Conservation (phyloP, 2,113 vertebrate genomes). For the Megaceryle maxima region DNA sequence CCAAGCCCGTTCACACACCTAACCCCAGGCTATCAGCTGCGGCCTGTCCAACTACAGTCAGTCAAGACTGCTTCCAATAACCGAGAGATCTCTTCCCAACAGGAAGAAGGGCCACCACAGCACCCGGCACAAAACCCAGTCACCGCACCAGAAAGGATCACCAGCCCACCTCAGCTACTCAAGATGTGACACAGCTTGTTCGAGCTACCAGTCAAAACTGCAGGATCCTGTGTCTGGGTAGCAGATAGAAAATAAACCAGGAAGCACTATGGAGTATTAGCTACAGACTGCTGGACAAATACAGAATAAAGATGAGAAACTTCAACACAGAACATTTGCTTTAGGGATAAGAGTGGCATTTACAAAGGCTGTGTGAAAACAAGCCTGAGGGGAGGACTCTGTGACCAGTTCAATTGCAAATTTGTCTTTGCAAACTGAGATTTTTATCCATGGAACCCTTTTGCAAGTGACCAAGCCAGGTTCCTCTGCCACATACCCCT, state of each 20-base stretch:
- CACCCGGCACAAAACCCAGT: not conserved
- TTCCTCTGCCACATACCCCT: not conserved
- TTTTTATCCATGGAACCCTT: not conserved
- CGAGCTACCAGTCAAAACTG: not conserved
- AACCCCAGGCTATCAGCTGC: not conserved
- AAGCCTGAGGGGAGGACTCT: not conserved
- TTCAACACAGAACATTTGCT: not conserved
- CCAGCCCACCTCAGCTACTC: not conserved
- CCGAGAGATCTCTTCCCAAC: accelerated
- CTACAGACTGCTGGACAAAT: not conserved
- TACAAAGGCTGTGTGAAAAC: conserved; percentile 1
- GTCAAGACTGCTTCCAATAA: not conserved
- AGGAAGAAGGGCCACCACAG: not conserved
- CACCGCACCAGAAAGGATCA: not conserved
- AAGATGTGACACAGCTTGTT: not conserved
- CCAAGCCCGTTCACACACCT: not conserved
- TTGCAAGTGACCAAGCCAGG: not conserved
- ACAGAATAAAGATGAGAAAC: conserved; percentile 29
- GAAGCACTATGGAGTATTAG: not conserved
- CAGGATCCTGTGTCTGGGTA: not conserved
- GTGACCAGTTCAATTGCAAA: not conserved
- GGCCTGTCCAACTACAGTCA: not conserved
- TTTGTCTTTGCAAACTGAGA: not conserved
- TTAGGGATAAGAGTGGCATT: not conserved
- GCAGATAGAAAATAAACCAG: not conserved